A percentile compares a stretch with the other conserved stretches of the same genome.
Evolutionary conservation across 2,797 vertebrate species (phyloP).

Genomic region (Chrysocyon brachyurus): DNA sequence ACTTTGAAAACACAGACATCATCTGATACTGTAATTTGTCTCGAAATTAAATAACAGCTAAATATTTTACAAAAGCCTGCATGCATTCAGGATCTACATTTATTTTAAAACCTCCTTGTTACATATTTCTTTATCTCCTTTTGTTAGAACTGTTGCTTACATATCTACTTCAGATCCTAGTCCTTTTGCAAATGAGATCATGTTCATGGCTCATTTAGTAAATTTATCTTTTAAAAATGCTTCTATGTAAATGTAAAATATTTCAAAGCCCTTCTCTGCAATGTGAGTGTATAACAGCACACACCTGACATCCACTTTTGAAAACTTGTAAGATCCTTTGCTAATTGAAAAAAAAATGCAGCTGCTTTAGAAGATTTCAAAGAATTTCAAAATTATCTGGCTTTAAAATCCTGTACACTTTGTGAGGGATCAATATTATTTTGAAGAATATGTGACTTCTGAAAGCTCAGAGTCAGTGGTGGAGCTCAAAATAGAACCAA

Average conservation of each 20-base stretch:
- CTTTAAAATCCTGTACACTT: conserved; percentile 55
- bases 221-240: conserved; percentile 50
- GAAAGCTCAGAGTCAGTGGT: conserved; percentile 57
- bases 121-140: background rate
- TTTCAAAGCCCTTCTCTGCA: conserved; percentile 41
- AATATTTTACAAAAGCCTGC: conserved; percentile 4
- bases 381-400: conserved; percentile 65
- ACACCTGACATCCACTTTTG: background rate
- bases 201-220: conserved; percentile 33
- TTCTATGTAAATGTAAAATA: conserved; percentile 57
- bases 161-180: conserved; percentile 7
- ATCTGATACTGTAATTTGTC: background rate
- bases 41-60: conserved; percentile 60
- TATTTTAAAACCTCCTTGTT: conserved; percentile 29
- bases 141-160: conserved; percentile 42
- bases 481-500: conserved; percentile 77
- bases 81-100: background rate
- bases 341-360: conserved; percentile 57
- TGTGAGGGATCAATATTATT: conserved; percentile 63
- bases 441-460: conserved; percentile 73
- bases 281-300: background rate
- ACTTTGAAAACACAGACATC: conserved; percentile 51
- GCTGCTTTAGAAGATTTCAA: conserved; percentile 45
- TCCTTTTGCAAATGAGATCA: conserved; percentile 29
- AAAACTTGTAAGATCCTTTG: conserved; percentile 28